phyloP scores from a whole-genome alignment of 1,140 invertebrate genomes.

The Eumeta japonica region DNA sequence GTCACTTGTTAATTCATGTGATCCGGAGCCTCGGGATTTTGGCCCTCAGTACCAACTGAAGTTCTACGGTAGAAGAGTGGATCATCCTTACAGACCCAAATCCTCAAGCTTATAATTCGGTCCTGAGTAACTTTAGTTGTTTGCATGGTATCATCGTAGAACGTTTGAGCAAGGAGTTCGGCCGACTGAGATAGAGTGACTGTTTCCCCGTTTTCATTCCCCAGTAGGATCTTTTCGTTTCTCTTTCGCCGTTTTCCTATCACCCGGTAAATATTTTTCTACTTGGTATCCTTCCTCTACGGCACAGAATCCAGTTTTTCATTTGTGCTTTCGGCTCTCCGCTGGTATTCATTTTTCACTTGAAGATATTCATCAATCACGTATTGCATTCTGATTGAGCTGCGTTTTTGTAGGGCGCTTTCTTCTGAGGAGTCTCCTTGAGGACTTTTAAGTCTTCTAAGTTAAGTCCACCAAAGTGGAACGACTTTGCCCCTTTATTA shows the following conservation, averaged over 20 bases:
- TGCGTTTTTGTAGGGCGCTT: constrained; percentile 11
- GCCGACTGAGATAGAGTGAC: too few species aligned
- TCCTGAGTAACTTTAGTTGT: constrained; percentile 3
- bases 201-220: constrained; percentile 13
- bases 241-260: too few species aligned
- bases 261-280: constrained; percentile 17
- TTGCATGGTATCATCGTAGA: too few species aligned
- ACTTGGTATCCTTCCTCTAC: constrained; percentile 9
- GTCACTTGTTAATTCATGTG: too few species aligned
- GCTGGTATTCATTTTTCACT: constrained; percentile 7
- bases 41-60: constrained; percentile 7
- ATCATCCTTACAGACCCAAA: too few species aligned
- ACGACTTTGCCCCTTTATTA: constrained; percentile 1
- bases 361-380: too few species aligned
- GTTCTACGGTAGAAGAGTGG: constrained; percentile 8
- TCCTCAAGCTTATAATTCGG: too few species aligned
- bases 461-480: constrained; percentile 18
- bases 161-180: too few species aligned
- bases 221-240: constrained; percentile 16
- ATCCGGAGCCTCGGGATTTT: constrained; percentile 10
- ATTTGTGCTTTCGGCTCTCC: constrained; percentile 10
- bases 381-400: too few species aligned
- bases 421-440: constrained; percentile 8
- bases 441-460: constrained; percentile 2
- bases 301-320: too few species aligned